phyloP scores from a whole-genome alignment of 2,113 vertebrate species.

The Eidolon helvum region DNA sequence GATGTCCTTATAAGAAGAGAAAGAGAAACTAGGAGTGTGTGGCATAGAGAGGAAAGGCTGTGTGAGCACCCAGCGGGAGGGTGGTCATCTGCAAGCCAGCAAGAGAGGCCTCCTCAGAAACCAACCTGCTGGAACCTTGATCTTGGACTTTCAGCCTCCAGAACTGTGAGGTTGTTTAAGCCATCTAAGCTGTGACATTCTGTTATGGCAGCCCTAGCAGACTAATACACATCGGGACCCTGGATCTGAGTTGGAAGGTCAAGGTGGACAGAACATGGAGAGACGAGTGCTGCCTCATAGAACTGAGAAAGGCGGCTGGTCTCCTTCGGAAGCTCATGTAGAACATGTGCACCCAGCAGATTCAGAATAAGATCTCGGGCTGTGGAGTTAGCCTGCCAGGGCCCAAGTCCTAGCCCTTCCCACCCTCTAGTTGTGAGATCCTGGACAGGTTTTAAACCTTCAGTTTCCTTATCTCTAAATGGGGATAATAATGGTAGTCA shows the following conservation, averaged over 20 bases:
- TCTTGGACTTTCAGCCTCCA: background rate
- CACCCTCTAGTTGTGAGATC: background rate
- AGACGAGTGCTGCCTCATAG: accelerated
- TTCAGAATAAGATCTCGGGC: background rate
- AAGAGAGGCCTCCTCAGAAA: background rate
- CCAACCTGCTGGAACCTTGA: background rate
- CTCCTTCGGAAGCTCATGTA: background rate
- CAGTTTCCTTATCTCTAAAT: background rate
- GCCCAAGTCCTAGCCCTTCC: background rate
- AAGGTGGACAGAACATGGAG: background rate
- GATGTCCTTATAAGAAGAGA: background rate
- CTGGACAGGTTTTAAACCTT: background rate
- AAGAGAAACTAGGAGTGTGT: background rate
- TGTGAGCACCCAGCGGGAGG: background rate
- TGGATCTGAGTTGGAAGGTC: background rate
- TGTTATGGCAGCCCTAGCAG: background rate
- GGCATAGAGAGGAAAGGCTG: background rate
- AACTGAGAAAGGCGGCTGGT: background rate
- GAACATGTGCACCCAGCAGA: background rate
- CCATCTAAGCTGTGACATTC: background rate
- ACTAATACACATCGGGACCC: accelerated
- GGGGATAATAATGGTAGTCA: background rate
- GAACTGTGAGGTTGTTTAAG: background rate
- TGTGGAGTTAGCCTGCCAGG: background rate
- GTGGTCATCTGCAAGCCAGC: background rate